These are phyloP conservation scores for Ramphastos sulfuratus DNA, from an alignment of 2,113 vertebrate genomes.

Conservation along the genomic window DNA sequence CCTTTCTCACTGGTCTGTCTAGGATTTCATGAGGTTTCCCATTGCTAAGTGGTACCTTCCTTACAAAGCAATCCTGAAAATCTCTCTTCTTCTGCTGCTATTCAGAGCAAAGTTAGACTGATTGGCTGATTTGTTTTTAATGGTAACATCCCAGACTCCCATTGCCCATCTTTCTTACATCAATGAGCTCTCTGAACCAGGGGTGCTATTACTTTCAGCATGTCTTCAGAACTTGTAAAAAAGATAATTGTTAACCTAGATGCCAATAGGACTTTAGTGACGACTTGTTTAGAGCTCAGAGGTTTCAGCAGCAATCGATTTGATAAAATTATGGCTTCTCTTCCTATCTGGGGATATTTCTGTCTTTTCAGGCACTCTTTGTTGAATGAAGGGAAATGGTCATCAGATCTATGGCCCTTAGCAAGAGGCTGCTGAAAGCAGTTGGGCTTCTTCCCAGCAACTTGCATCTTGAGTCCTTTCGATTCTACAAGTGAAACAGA, in stretches of 20 bases:
- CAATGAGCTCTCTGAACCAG: conserved; percentile 2
- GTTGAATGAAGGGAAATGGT: background rate
- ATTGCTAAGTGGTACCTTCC: background rate
- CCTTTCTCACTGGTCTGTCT: background rate
- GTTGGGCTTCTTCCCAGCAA: background rate
- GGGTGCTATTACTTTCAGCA: background rate
- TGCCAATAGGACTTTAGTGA: conserved; percentile 37
- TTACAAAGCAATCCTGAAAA: background rate
- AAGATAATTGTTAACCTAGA: conserved; percentile 49
- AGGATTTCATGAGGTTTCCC: background rate
- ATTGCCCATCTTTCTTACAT: background rate
- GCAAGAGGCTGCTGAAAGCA: background rate
- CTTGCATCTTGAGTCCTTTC: background rate
- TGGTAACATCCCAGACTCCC: background rate
- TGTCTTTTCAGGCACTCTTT: background rate
- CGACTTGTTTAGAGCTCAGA: conserved; percentile 32
- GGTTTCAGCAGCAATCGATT: conserved; percentile 46
- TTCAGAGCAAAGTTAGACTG: background rate
- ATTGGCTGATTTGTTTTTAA: conserved; percentile 1
- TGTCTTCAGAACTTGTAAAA: conserved; percentile 9
- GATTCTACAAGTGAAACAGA: background rate
- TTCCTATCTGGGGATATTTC: conserved; percentile 1
- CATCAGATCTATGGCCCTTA: background rate
- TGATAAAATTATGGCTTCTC: conserved; percentile 44
- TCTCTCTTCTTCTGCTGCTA: background rate